These are phyloP conservation scores for Rhyacophila evoluta DNA, from an alignment of 2,888 invertebrate species.

Conservation along the genomic window DNA sequence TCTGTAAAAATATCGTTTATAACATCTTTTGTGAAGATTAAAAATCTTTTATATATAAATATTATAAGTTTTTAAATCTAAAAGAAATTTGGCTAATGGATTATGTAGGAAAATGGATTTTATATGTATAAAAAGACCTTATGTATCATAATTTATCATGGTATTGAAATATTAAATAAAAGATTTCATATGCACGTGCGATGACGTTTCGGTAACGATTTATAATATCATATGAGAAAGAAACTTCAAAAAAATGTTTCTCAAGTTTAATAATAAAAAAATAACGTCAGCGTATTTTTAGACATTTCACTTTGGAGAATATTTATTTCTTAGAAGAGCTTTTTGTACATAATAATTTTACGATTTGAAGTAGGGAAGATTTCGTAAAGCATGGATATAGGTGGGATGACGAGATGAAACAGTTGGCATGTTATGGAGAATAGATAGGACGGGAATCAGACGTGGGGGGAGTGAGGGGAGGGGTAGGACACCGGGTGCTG, in stretches of 20 bases:
- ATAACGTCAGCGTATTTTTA: not conserved
- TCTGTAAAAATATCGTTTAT: too few species aligned
- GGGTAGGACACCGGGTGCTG: not conserved
- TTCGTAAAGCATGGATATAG: conserved; percentile 14
- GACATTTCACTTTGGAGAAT: conserved; percentile 6
- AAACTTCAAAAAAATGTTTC: not conserved
- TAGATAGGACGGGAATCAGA: conserved; percentile 16
- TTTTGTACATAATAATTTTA: conserved; percentile 46
- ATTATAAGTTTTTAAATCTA: too few species aligned
- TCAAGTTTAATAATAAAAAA: conserved; percentile 8
- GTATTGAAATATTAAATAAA: conserved; percentile 13
- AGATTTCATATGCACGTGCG: not conserved
- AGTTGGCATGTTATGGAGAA: conserved; percentile 22
- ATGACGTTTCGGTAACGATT: not conserved
- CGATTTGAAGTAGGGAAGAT: conserved; percentile 33
- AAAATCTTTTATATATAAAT: too few species aligned
- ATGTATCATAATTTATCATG: not conserved
- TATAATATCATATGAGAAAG: not conserved
- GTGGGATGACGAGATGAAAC: conserved; percentile 22
- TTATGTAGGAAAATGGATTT: too few species aligned
- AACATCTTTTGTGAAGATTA: too few species aligned
- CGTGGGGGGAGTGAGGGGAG: not conserved
- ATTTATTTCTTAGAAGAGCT: conserved; percentile 19
- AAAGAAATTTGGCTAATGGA: too few species aligned
- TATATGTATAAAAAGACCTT: too few species aligned